Evolutionary conservation across 2,797 vertebrate genomes (phyloP).

Genomic region (Gallinago stenura): DNA sequence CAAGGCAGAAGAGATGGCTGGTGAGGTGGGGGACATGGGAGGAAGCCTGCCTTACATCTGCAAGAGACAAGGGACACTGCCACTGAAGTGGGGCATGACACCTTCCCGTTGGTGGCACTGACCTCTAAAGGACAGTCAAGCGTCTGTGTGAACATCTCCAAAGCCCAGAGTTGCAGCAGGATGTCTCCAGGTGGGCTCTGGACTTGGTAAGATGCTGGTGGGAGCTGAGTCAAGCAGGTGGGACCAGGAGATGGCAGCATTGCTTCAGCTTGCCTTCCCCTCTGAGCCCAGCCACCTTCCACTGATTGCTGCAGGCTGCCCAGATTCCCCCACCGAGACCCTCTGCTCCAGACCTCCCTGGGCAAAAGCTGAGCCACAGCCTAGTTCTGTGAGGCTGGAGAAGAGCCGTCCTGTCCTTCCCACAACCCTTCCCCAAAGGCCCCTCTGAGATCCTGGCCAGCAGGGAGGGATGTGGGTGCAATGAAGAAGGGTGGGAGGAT

Average conservation of each 20-base stretch:
- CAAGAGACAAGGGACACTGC: not conserved
- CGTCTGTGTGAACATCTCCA: not conserved
- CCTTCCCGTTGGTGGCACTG: rapidly evolving
- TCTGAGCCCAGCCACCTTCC: not conserved
- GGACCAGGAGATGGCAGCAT: slow-evolving; percentile 75
- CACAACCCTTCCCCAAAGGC: not conserved
- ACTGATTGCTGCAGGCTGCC: not conserved
- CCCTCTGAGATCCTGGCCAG: not conserved
- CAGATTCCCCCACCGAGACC: not conserved
- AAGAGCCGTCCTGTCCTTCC: not conserved
- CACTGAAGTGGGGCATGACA: not conserved
- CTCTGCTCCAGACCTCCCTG: not conserved
- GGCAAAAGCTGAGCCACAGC: not conserved
- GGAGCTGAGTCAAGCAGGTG: not conserved
- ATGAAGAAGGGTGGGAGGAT: not conserved
- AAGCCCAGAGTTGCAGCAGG: not conserved
- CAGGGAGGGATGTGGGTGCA: not conserved
- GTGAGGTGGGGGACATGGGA: not conserved
- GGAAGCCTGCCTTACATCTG: not conserved
- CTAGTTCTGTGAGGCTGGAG: not conserved
- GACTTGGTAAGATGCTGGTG: not conserved
- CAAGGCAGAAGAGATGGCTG: not conserved
- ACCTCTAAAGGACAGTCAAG: not conserved
- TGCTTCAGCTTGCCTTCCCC: slow-evolving; percentile 14
- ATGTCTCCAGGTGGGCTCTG: not conserved